Conservation (phyloP, 2,113 vertebrate genomes). For the Callionymus lyra region DNA sequence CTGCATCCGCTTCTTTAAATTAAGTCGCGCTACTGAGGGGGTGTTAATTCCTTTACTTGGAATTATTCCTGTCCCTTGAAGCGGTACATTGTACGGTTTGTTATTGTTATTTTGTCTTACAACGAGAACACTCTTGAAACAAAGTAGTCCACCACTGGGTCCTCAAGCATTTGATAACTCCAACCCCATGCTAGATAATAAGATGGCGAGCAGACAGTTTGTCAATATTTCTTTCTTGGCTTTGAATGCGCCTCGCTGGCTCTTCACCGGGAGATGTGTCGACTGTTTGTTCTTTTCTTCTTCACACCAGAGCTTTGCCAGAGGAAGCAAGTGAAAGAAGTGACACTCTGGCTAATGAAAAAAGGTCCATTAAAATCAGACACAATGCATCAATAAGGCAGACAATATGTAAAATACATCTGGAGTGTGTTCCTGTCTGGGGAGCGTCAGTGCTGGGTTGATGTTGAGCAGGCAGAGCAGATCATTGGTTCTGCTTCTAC, state of each 20-base stretch:
- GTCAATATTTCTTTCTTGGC: slow-evolving; percentile 68
- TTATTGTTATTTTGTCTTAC: not conserved
- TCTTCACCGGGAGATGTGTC: slow-evolving; percentile 61
- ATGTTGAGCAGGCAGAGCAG: slow-evolving; percentile 32
- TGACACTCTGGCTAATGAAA: slow-evolving; percentile 41
- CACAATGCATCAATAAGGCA: slow-evolving; percentile 42
- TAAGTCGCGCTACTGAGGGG: no score
- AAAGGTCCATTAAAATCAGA: slow-evolving; percentile 55
- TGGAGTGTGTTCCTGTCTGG: slow-evolving; percentile 27
- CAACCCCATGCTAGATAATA: slow-evolving; percentile 51
- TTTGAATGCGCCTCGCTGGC: slow-evolving; percentile 46
- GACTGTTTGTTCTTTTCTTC: slow-evolving; percentile 38
- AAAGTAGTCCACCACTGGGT: no score
- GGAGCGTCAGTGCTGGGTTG: slow-evolving; percentile 26
- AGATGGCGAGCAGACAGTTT: slow-evolving; percentile 54
- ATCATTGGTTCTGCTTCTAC: slow-evolving; percentile 51
- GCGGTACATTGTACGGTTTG: no score
- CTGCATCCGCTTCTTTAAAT: no score
- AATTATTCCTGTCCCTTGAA: no score
- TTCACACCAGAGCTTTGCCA: slow-evolving; percentile 40
- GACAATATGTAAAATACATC: slow-evolving; percentile 23
- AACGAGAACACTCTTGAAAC: no score
- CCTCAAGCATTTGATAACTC: slow-evolving; percentile 28
- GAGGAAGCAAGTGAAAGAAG: slow-evolving; percentile 32
- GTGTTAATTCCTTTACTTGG: no score